phyloP scores from a whole-genome alignment of 1,140 invertebrate genomes.

The Mercenaria mercenaria region DNA sequence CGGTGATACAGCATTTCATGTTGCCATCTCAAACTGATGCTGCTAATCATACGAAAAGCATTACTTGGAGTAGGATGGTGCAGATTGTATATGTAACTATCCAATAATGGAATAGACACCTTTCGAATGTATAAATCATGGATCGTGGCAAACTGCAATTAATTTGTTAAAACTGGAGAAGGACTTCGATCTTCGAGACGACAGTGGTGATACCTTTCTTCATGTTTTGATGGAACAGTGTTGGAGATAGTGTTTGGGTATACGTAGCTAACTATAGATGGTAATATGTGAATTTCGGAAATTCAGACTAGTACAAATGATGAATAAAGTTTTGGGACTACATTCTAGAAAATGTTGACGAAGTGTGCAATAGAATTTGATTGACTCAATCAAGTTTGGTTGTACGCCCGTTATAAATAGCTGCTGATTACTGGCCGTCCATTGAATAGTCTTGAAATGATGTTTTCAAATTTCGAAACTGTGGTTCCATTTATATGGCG shows the following conservation, averaged over 20 bases:
- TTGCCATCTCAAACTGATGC: slow-evolving; percentile 16
- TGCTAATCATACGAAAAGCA: background rate
- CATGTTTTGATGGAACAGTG: slow-evolving; percentile 24
- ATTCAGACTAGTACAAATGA: background rate
- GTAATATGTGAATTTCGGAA: background rate
- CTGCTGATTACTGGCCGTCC: slow-evolving; percentile 26
- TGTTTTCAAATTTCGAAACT: background rate
- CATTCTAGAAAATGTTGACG: background rate
- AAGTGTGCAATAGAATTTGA: slow-evolving; percentile 6
- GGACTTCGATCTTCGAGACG: background rate
- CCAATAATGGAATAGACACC: slow-evolving; percentile 8
- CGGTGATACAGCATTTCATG: slow-evolving; percentile 7
- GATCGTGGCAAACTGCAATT: background rate
- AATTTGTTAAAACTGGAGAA: slow-evolving; percentile 22
- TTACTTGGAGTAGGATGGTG: background rate
- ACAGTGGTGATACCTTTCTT: background rate
- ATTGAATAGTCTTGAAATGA: slow-evolving; percentile 16
- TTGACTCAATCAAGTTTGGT: background rate
- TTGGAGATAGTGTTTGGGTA: slow-evolving; percentile 35
- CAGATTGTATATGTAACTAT: background rate
- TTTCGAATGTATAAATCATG: slow-evolving; percentile 16
- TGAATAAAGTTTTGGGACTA: background rate
- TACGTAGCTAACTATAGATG: background rate
- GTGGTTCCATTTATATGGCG: slow-evolving; percentile 1
- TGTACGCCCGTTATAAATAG: slow-evolving; percentile 14